Percentiles rank a stretch among this genome's conserved stretches.
Conservation (phyloP, 1,140 invertebrate genomes). For the Drosophila kanapiae region DNA sequence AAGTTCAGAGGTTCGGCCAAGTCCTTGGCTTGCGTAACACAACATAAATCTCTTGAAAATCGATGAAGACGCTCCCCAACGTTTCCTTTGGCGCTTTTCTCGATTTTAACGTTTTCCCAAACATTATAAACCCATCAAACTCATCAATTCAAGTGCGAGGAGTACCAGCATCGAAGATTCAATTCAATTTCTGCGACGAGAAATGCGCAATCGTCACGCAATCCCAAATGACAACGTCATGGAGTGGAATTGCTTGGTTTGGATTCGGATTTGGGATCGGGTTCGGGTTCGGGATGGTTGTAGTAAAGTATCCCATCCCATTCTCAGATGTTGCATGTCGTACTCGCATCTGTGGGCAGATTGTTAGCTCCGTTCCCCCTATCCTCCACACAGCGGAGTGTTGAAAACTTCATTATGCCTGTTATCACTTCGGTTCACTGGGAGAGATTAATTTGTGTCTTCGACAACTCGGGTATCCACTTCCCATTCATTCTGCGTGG, state of each 20-base stretch:
- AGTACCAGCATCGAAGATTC: constrained; percentile 35
- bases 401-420: constrained; percentile 71
- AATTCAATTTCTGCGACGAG: constrained; percentile 31
- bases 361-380: neutral
- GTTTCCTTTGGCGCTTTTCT: neutral
- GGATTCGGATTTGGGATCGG: constrained; percentile 1
- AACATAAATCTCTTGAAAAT: constrained; percentile 10
- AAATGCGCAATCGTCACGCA: constrained; percentile 62
- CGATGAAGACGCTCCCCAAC: constrained; percentile 18
- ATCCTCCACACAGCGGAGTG: constrained; percentile 28
- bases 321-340: constrained; percentile 46
- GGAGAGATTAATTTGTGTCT: constrained; percentile 60
- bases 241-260: constrained; percentile 26
- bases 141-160: constrained; percentile 54
- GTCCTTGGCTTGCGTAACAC: constrained; percentile 33
- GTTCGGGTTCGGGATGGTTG: constrained; percentile 1
- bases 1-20: constrained; percentile 16
- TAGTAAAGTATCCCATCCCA: constrained; percentile 7
- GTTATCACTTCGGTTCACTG: constrained; percentile 46
- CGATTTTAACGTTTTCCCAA: neutral
- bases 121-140: constrained; percentile 65
- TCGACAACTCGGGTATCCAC: constrained; percentile 23
- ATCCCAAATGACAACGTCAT: constrained; percentile 66
- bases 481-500: constrained; percentile 37
- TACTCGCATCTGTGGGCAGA: constrained; percentile 37